Evolutionary conservation across 1,140 invertebrate species (phyloP), one percentile per base, ranked within the genome.

Genomic region (Agrypnia vestita): DNA sequence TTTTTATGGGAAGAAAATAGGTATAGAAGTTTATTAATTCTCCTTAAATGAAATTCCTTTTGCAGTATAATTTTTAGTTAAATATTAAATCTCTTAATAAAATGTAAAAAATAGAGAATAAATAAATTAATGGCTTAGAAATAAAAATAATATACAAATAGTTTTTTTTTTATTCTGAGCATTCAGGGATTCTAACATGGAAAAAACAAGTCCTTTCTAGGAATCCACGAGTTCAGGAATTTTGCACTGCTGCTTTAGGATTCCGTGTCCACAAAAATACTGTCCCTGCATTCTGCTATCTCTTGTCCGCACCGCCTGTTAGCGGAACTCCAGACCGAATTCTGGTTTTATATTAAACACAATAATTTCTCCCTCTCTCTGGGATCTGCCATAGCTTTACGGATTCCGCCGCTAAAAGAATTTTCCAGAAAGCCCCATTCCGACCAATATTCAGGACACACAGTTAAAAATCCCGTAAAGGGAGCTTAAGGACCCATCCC

Each of bases 311-410:
- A 62, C 56, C 44, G 72, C 69, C 25, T 55, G 72, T 51, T 67
- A 67, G 61, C 44, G 49, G 11, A 44, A 15, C 17, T 15, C 44
- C 53, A 43, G 59, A 46, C 59, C 59, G 25, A 62, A 62, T 62
- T 11, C 59, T 62, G 59, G 55, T 75, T 80, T 75, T 80, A 80
- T 80, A 80, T 80, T 80, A 80, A 80, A 80, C 78, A 80, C 78
- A 80, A 80, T 80, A 80, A 80, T 80, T 80, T 80, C 59, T 10
- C 59, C 77, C 21, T n/a, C 19, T 47, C 49, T 15, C 76, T 19
- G 19, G 17, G 15, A 47, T 17, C 47, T 21, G 13, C 55, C 76
- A 55, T 78, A 71, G 21, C 55, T 69, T 69, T 56, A 64, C 21
- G 59, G 61, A 78, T 59, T 67, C 76, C 56, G 62, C 72, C 44